Base-by-base conservation (phyloP, 2,113 vertebrate species). In the Periophthalmodon schlosseri region DNA sequence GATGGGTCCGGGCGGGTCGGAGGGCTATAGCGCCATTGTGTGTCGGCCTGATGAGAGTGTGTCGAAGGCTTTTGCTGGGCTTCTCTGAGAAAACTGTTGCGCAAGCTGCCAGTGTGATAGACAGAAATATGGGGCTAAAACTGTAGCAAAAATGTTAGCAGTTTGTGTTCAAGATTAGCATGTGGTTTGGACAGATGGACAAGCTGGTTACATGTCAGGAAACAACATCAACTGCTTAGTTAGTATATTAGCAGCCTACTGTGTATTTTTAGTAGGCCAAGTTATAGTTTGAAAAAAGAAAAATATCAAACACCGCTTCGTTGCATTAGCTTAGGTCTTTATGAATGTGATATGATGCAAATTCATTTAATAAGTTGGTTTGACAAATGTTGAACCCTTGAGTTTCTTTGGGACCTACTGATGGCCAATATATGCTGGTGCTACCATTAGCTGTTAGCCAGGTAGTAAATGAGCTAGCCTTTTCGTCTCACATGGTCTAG, bases 31-130 rank as follows among this genome's bases (percentile, higher is more conserved):
- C 9, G 52, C 6, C 52, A 54, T 56, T n/a, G 18, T 21, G 6
- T 15, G 65, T 63, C 67, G 9, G 33, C 70, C 82, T 80, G 77
- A 84, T 86, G 84, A 86, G 77, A 61, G 75, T 28, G 78, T 69
- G 80, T 86, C 77, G 47, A 83, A 87, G 89, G 86, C 84, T 76
- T 80, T 73, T 74, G 72, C 77, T 79, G 71, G 69, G 71, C 84
- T 86, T 64, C 68, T 3, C 67, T 28, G 73, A 85, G 76, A 74
- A 82, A 82, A 77, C 76, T 21, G 78, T 68, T 61, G 72, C 80
- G 75, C 75, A 75, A 56, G 79, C 80, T 77, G 84, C 77, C 68
- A 60, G 72, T 73, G 28, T 46, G 61, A 34, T 46, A 57, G 74
- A 84, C 79, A 80, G 86, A 75, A 77, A 67, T 63, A 34, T 34